These are phyloP conservation scores for Diorhabda elongata DNA, from an alignment of 1,140 invertebrate genomes.

Conservation along the genomic window DNA sequence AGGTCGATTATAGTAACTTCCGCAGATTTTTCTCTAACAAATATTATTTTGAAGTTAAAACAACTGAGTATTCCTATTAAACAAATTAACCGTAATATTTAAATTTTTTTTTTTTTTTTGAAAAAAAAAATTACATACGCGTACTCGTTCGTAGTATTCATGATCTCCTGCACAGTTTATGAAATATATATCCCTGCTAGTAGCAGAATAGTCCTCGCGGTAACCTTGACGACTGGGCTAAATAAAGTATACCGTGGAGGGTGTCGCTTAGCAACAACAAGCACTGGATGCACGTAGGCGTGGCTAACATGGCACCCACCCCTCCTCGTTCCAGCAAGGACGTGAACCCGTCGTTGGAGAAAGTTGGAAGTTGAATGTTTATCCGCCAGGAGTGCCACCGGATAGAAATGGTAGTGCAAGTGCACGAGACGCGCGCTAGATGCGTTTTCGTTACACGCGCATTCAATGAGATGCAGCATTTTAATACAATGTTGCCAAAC, in stretches of 20 bases:
- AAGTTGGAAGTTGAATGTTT: not conserved
- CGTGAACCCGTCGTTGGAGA: conserved; percentile 10
- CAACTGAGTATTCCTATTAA: too few relatives aligned
- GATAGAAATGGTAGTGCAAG: conserved; percentile 10
- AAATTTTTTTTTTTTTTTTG: too few relatives aligned
- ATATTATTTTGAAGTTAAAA: too few relatives aligned
- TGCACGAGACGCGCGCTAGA: conserved; percentile 8
- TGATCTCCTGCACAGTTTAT: not conserved
- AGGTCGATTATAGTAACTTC: too few relatives aligned
- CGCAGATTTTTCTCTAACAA: too few relatives aligned
- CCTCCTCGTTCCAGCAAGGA: conserved; percentile 10
- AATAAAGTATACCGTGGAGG: conserved; percentile 18
- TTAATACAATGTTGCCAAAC: not conserved
- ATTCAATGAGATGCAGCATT: not conserved
- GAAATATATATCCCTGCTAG: not conserved
- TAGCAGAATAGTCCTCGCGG: conserved; percentile 9
- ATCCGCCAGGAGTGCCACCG: conserved; percentile 8
- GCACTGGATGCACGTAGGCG: conserved; percentile 15
- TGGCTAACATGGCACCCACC: conserved; percentile 7
- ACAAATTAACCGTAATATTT: too few relatives aligned
- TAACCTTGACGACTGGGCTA: conserved; percentile 19
- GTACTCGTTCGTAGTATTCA: not conserved
- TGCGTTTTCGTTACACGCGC: conserved; percentile 4
- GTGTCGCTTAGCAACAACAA: conserved; percentile 17
- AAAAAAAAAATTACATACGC: too few relatives aligned